A percentile compares a stretch with the other conserved stretches of the same genome.
Conservation (phyloP, 2,113 vertebrate genomes). For the Cisticola juncidis region DNA sequence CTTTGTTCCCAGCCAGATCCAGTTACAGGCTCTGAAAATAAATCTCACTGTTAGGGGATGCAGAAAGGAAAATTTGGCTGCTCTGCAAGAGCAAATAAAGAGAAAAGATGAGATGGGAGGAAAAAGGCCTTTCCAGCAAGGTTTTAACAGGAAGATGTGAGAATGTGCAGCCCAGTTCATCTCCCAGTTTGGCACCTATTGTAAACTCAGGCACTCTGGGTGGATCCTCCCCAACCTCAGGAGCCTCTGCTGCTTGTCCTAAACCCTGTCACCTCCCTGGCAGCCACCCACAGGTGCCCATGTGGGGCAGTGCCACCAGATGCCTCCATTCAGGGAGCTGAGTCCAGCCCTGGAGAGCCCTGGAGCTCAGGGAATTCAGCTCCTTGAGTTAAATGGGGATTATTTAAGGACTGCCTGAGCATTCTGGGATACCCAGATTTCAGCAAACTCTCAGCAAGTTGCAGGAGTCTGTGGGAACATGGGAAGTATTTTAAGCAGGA, state of each 20-base stretch:
- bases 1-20: constrained; percentile 8
- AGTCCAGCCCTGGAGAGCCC: neutral
- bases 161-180: neutral
- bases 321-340: neutral
- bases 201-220: neutral
- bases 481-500: constrained; percentile 18
- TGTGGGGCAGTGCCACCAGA: neutral
- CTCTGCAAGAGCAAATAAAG: neutral
- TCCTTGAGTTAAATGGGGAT: neutral
- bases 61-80: neutral
- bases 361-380: neutral
- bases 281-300: neutral
- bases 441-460: neutral
- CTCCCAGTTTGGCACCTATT: neutral
- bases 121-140: neutral
- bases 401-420: neutral
- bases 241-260: neutral
- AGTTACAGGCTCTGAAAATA: constrained; percentile 25
- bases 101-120: neutral
- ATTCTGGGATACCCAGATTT: neutral
- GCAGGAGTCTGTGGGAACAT: neutral
- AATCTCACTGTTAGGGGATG: neutral
- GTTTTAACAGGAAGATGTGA: neutral
- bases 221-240: neutral
- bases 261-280: neutral